Percentiles rank a stretch among this genome's conserved stretches.
Evolutionary conservation across 2,888 invertebrate genomes (phyloP).

Genomic region (Amblyjoppa proteus): DNA sequence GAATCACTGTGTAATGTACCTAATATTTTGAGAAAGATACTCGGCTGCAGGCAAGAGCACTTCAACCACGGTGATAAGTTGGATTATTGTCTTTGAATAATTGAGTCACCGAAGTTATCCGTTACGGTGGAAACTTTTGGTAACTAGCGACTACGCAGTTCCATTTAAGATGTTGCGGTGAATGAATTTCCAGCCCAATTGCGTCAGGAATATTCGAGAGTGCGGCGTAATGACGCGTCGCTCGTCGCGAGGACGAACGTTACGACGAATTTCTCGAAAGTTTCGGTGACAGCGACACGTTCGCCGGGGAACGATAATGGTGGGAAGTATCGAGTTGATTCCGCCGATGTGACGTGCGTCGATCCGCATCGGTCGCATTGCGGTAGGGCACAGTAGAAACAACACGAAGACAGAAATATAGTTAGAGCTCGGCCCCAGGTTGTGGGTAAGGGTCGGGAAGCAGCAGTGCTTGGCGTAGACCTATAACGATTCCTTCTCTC

Average conservation of each 20-base stretch:
- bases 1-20: background rate
- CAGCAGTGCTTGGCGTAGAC: slow-evolving; percentile 26
- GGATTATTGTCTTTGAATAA: background rate
- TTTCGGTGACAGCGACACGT: background rate
- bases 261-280: background rate
- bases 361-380: slow-evolving; percentile 66
- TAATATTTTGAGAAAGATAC: background rate
- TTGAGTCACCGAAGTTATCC: background rate
- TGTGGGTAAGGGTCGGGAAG: slow-evolving; percentile 45
- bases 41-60: background rate
- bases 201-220: background rate
- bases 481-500: slow-evolving; percentile 34
- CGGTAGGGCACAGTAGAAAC: slow-evolving; percentile 49
- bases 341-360: slow-evolving; percentile 35
- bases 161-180: background rate
- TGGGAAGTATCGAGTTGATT: slow-evolving; percentile 11
- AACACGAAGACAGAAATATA: slow-evolving; percentile 14
- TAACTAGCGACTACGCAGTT: background rate
- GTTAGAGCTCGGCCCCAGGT: slow-evolving; percentile 24
- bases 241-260: background rate
- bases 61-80: background rate
- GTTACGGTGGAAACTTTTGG: background rate
- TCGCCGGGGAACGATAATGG: background rate
- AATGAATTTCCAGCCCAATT: background rate
- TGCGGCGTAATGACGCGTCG: background rate